phyloP scores from a whole-genome alignment of 2,113 vertebrate species.

The Nibea coibor region DNA sequence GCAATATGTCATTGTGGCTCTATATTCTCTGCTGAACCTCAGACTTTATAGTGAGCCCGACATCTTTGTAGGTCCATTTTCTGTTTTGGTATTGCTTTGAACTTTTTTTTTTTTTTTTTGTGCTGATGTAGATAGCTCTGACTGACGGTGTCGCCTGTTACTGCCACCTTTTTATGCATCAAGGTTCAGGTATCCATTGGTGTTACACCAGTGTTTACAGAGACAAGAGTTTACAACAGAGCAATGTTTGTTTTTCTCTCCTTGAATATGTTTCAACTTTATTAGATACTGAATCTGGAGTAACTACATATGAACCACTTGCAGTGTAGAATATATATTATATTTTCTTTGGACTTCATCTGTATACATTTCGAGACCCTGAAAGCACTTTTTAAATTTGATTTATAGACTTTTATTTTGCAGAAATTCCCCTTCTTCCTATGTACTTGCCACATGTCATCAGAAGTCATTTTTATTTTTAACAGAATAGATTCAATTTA shows the following conservation, averaged over 20 bases:
- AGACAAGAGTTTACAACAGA: constrained; percentile 70
- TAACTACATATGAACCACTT: constrained; percentile 41
- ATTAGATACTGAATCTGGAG: constrained; percentile 33
- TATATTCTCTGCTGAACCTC: constrained; percentile 51
- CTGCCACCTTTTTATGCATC: constrained; percentile 66
- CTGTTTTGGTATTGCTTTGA: constrained; percentile 15
- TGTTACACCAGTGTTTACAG: constrained; percentile 67
- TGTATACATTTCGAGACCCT: constrained; percentile 26
- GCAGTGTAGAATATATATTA: no score
- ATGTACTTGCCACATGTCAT: constrained; percentile 4
- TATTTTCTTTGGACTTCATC: constrained; percentile 25
- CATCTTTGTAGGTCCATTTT: constrained; percentile 43
- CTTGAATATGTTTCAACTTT: constrained; percentile 23
- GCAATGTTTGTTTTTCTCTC: constrained; percentile 50
- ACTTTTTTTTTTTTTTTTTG: constrained; percentile 20
- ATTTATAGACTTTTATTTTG: constrained; percentile 24
- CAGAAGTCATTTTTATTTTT: constrained; percentile 5
- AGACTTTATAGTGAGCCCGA: constrained; percentile 52
- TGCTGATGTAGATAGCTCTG: constrained; percentile 60
- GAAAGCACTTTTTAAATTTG: constrained; percentile 53
- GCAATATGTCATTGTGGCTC: constrained; percentile 69
- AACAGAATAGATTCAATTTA: constrained; percentile 4
- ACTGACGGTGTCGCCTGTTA: constrained; percentile 52
- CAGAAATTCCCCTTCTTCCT: constrained; percentile 4
- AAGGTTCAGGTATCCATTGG: constrained; percentile 61